phyloP scores from a whole-genome alignment of 92 coral and sea anemone genomes.

The Epizoanthus fatuus region DNA sequence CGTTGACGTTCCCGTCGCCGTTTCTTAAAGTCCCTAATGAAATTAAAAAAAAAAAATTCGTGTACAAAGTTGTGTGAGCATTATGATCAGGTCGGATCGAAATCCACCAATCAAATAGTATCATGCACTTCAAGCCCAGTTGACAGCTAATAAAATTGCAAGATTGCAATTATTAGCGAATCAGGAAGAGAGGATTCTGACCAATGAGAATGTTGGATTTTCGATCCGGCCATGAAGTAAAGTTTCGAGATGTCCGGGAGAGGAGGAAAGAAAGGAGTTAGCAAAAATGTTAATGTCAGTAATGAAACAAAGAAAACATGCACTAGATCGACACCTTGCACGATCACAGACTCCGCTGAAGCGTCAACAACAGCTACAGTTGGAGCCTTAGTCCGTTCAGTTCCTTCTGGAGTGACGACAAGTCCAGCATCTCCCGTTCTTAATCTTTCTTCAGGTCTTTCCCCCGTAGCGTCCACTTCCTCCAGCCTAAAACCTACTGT shows the following conservation, averaged over 20 bases:
- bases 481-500: neutral
- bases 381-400: constrained; percentile 19
- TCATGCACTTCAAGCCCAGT: neutral
- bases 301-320: constrained; percentile 14
- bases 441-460: constrained; percentile 8
- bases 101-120: constrained; percentile 9
- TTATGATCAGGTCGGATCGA: neutral
- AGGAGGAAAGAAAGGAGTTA: constrained; percentile 16
- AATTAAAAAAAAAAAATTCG: no score
- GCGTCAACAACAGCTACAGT: constrained; percentile 12
- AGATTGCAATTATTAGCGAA: constrained; percentile 25
- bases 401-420: constrained; percentile 8
- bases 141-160: constrained; percentile 18
- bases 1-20: neutral
- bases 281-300: constrained; percentile 11
- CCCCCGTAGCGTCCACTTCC: neutral
- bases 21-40: neutral
- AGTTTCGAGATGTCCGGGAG: constrained; percentile 16
- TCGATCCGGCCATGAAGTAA: constrained; percentile 25
- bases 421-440: constrained; percentile 29
- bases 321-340: constrained; percentile 21
- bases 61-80: no score
- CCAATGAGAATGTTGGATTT: constrained; percentile 7
- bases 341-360: constrained; percentile 7
- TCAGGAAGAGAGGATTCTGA: constrained; percentile 23